Percentiles rank a stretch among this genome's conserved stretches.
Evolutionary conservation across 2,888 invertebrate genomes (phyloP).

Genomic region (Choreutis nemorana): DNA sequence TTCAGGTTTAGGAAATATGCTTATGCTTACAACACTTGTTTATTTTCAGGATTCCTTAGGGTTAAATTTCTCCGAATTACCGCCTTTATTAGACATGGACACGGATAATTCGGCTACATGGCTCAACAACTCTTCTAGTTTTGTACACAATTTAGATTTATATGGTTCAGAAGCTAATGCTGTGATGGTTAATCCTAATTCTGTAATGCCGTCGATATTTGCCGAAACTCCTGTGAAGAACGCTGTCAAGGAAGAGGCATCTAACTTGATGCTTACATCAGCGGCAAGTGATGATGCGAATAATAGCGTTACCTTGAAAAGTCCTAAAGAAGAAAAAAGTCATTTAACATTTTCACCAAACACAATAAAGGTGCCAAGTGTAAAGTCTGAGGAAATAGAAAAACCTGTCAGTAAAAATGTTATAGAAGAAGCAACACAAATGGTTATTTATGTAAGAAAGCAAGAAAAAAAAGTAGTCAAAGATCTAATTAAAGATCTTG

Average conservation of each 20-base stretch:
- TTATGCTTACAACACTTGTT: neutral
- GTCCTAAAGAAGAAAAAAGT: constrained; percentile 73
- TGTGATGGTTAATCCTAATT: constrained; percentile 90
- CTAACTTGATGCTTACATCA: constrained; percentile 53
- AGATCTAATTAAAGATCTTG: constrained; percentile 69
- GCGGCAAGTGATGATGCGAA: constrained; percentile 33
- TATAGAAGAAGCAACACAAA: constrained; percentile 56
- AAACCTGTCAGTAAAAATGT: constrained; percentile 30
- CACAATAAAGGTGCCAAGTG: constrained; percentile 69
- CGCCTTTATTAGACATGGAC: constrained; percentile 71
- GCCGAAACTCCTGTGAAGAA: constrained; percentile 56
- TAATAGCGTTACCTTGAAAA: constrained; percentile 55
- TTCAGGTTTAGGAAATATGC: neutral
- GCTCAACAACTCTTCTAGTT: constrained; percentile 69
- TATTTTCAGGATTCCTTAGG: constrained; percentile 64
- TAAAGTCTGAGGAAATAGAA: constrained; percentile 23
- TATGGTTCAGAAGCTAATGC: constrained; percentile 76
- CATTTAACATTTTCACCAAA: constrained; percentile 77
- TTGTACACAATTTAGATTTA: constrained; percentile 73
- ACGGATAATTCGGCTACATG: constrained; percentile 69
- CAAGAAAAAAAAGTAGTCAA: constrained; percentile 69
- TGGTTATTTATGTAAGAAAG: constrained; percentile 56
- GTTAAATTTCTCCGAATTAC: constrained; percentile 69
- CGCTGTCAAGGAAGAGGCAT: constrained; percentile 55
- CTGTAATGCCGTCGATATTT: constrained; percentile 83